These are phyloP conservation scores for Hyperopisus bebe DNA, from an alignment of 2,113 vertebrate genomes.

Conservation along the genomic window DNA sequence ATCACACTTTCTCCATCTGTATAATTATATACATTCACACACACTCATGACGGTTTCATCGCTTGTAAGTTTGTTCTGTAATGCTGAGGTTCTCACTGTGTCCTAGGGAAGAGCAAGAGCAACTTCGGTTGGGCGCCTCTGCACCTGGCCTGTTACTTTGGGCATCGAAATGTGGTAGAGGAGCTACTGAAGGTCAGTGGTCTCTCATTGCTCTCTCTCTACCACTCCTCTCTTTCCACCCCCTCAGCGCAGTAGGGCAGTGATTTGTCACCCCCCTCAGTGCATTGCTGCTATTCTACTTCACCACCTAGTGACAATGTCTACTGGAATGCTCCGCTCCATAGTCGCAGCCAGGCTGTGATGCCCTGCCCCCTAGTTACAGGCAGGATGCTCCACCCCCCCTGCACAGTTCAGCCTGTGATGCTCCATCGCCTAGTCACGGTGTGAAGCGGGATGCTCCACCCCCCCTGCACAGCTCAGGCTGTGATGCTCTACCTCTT, in stretches of 20 bases:
- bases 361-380: background rate
- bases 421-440: background rate
- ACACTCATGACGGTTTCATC: background rate
- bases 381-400: too few species aligned
- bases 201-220: background rate
- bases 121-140: constrained; percentile 94
- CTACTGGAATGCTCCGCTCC: background rate
- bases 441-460: background rate
- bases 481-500: background rate
- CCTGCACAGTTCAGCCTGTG: too few species aligned
- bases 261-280: background rate
- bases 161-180: constrained; percentile 80
- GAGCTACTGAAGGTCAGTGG: constrained; percentile 78
- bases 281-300: background rate
- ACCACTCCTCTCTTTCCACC: background rate
- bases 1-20: background rate
- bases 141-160: constrained; percentile 93
- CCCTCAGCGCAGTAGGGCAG: background rate
- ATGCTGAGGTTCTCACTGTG: background rate
- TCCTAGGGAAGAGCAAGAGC: constrained; percentile 82
- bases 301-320: background rate
- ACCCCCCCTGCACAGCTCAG: background rate
- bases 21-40: background rate
- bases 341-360: background rate
- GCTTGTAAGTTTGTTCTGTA: background rate